Base-by-base conservation (phyloP, 2,113 vertebrate genomes). In the Sinocyclocheilus anophthalmus region DNA sequence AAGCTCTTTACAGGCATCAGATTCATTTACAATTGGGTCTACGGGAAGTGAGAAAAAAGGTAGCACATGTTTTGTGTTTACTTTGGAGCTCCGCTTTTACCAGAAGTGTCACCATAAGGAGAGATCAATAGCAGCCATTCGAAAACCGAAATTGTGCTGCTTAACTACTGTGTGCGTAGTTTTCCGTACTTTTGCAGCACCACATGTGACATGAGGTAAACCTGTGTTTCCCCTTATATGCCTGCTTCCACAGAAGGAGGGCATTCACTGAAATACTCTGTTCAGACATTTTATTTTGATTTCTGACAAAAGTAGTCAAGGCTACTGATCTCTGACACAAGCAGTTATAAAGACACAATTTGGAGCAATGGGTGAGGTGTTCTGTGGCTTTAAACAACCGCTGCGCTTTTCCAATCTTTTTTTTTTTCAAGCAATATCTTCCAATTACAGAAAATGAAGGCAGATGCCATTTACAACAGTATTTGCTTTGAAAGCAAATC, bases 401-500 rank as follows among this genome's bases (percentile, higher is more conserved):
- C 90, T 92, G 86, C 91, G 91, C 89, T 90, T 92, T 92, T 87
- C 87, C 90, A 88, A 73, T 88, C 90, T 88, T 91, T 33, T 91
- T 33, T 33, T 89, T 87, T 91, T 87, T 89, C 12, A 26, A 55
- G 75, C 42, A 80, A 82, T 90, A 90, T 91, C 88, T 88, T 91
- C 91, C 85, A 89, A 91, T 92, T 91, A 88, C 83, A 86, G 90
- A 94, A 93, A 94, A 94, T 91, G 86, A 93, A 91, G 91, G 91
- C 90, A 88, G 91, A 93, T 92, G 89, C 90, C 93, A 91, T 92
- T 92, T 92, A 90, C 88, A 88, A 86, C 89, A 88, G 89, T 87
- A 86, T 92, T 94, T 94, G 91, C 92, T 92, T 94, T 94, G 90
- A 93, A 93, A 94, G 88, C 88, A 91, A 91, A 94, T 93, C 91